Evolutionary conservation across 2,888 invertebrate species (phyloP), one percentile per base, ranked within the genome.

Genomic region (Mimas tiliae): DNA sequence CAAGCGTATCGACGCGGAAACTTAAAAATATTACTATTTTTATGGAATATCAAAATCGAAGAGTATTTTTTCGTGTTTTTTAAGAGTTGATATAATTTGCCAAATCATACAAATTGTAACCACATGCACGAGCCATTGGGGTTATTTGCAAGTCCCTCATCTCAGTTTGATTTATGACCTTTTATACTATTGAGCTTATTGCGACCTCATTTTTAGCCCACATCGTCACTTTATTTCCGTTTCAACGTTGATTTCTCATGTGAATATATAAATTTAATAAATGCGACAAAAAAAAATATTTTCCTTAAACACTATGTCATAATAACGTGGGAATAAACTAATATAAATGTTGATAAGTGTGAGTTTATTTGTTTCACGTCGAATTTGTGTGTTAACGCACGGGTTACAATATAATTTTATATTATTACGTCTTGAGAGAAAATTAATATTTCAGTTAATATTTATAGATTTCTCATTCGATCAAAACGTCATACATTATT

Each of bases 101-200:
- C 4, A 34, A 34, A 33, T 55, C 14, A 1, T 16, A 19, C 12
- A 11, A 16, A 55, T 11, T 58, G 12, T 38, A 19, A n/a, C n/a
- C 16, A 34, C 38, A 38, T 53, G 6, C 6, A 38, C 38, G 16
- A 19, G 58, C 19, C 58, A 42, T 11, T 34, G 8, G 21, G 33
- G 33, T 19, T 8, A 58, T 58, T 58, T 58, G 38, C 6, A 9
- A 58, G 9, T 42, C 19, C 19, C 58, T 42, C 38, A 58, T 16
- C 19, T 58, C 38, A 2, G 6, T 8, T 19, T 58, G 58, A 42
- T 58, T 38, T 58, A 58, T 42, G 58, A 21, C 42, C 42, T 38
- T 38, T 58, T 58, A 58, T 19, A 58, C 58, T 19, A 50, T 19
- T 50, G 19, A 58, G 58, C 58, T 58, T 58, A 58, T 0, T 42